Evolutionary conservation across 2,113 vertebrate species (phyloP).

Genomic region (Edolisoma coerulescens): DNA sequence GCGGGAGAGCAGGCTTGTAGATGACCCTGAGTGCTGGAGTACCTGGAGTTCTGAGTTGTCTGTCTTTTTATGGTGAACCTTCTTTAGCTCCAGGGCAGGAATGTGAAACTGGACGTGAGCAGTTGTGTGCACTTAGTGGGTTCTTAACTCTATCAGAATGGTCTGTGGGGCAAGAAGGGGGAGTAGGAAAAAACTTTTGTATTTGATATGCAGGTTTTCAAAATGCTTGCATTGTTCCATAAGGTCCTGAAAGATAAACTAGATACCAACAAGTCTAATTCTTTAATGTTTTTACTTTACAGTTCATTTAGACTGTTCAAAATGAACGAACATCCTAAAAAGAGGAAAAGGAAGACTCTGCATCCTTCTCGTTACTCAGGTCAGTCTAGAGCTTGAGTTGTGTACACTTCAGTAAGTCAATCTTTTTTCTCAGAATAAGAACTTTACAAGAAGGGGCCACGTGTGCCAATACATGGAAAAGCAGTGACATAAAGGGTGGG

Average conservation of each 20-base stretch:
- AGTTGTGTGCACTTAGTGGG: neutral
- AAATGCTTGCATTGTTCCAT: neutral
- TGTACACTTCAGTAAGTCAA: neutral
- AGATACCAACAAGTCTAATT: neutral
- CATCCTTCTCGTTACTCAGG: slow-evolving; percentile 81
- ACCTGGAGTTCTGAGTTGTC: neutral
- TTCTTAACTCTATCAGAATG: neutral
- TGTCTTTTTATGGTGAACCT: neutral
- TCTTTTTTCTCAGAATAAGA: neutral
- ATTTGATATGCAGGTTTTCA: neutral
- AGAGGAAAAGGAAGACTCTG: slow-evolving; percentile 81
- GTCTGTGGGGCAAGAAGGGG: neutral
- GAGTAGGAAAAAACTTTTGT: neutral
- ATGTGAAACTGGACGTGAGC: neutral
- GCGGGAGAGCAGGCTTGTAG: neutral
- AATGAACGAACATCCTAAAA: slow-evolving; percentile 83
- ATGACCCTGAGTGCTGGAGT: neutral
- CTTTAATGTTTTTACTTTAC: neutral
- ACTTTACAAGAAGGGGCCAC: neutral
- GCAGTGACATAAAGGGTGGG: neutral
- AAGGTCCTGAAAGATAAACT: neutral
- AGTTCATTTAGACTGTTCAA: slow-evolving; percentile 55
- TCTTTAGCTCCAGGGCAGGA: neutral
- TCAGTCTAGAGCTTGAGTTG: slow-evolving; percentile 15
- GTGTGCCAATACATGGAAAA: neutral